These are phyloP conservation scores for Taenaris catops DNA, from an alignment of 2,888 invertebrate species.

Conservation along the genomic window DNA sequence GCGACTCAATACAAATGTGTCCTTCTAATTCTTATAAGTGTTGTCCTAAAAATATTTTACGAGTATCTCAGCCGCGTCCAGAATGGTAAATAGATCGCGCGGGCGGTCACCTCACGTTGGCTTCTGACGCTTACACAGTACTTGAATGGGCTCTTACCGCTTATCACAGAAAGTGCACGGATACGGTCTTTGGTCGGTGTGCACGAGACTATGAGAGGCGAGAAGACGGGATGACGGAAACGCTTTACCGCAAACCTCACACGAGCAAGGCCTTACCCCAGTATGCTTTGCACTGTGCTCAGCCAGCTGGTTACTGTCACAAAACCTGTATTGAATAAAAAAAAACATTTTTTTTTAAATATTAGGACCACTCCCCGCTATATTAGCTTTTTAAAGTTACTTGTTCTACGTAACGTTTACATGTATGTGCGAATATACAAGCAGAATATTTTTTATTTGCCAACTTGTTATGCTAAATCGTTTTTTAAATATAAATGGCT, in stretches of 20 bases:
- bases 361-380: too few relatives aligned
- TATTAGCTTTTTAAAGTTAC: too few relatives aligned
- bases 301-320: slow-evolving; percentile 39
- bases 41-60: slow-evolving; percentile 70
- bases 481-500: too few relatives aligned
- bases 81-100: slow-evolving; percentile 64
- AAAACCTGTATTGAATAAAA: slow-evolving; percentile 39
- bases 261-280: slow-evolving; percentile 54
- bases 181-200: slow-evolving; percentile 73
- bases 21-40: slow-evolving; percentile 58
- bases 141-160: slow-evolving; percentile 49
- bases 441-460: too few relatives aligned
- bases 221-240: slow-evolving; percentile 64
- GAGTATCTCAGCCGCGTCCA: slow-evolving; percentile 48
- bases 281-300: slow-evolving; percentile 55
- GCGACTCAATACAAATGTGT: slow-evolving; percentile 32
- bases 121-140: too few relatives aligned
- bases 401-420: too few relatives aligned
- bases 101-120: slow-evolving; percentile 68
- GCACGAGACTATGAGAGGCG: slow-evolving; percentile 74
- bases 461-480: too few relatives aligned
- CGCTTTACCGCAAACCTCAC: slow-evolving; percentile 52
- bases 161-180: slow-evolving; percentile 76
- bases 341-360: too few relatives aligned
- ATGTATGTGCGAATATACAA: too few relatives aligned